Evolutionary conservation across 1,140 invertebrate genomes (phyloP).

Genomic region (Lutraria rhynchaena): DNA sequence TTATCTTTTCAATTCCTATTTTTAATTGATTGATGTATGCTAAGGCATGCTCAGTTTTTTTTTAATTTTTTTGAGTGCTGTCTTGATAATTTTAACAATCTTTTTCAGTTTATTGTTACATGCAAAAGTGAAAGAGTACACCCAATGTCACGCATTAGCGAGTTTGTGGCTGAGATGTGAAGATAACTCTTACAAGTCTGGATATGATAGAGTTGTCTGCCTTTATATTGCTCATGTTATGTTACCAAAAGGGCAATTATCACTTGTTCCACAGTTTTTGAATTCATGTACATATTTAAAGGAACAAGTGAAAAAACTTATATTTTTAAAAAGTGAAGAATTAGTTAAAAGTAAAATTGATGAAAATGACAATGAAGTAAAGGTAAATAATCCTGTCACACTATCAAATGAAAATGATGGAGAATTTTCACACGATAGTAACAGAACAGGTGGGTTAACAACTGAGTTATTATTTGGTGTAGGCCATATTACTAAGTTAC

Average conservation of each 20-base stretch:
- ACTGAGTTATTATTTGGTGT: background rate
- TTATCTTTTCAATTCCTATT: no score
- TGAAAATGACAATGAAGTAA: slow-evolving; percentile 6
- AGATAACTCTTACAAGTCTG: slow-evolving; percentile 41
- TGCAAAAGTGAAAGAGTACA: slow-evolving; percentile 38
- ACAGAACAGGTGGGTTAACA: background rate
- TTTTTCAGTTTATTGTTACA: slow-evolving; percentile 42
- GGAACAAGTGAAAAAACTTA: slow-evolving; percentile 5
- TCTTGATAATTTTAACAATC: no score
- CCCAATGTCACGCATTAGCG: slow-evolving; percentile 42
- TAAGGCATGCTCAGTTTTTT: no score
- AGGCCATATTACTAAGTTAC: background rate
- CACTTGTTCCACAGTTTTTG: slow-evolving; percentile 40
- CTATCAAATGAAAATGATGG: no score
- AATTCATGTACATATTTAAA: slow-evolving; percentile 28
- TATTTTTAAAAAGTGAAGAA: slow-evolving; percentile 31
- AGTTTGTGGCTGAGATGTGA: slow-evolving; percentile 44
- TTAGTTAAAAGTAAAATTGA: background rate
- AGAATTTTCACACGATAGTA: no score
- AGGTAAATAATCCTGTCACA: no score
- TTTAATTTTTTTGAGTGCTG: no score
- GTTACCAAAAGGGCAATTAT: slow-evolving; percentile 25
- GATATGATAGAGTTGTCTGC: slow-evolving; percentile 50
- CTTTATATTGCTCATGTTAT: slow-evolving; percentile 47
- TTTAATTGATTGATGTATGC: no score